These are phyloP conservation scores for Equus przewalskii DNA, from an alignment of 2,113 vertebrate genomes.

Conservation along the genomic window DNA sequence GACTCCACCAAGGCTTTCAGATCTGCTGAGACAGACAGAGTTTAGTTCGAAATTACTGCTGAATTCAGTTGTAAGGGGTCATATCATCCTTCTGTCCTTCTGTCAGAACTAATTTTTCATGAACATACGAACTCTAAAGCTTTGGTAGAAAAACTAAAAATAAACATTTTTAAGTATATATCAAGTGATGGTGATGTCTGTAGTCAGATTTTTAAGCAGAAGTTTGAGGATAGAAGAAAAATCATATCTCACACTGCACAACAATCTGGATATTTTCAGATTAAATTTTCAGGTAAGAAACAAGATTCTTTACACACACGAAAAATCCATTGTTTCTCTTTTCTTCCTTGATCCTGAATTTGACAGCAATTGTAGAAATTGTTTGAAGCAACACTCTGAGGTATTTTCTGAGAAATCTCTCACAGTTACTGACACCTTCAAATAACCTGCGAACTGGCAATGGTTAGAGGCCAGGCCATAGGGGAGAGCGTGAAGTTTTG, in stretches of 20 bases:
- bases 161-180: neutral
- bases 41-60: neutral
- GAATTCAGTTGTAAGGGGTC: neutral
- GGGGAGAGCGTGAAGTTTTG: conserved; percentile 22
- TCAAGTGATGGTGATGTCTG: neutral
- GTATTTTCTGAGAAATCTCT: conserved; percentile 73
- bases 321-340: conserved; percentile 39
- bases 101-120: neutral
- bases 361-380: conserved; percentile 50
- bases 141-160: neutral
- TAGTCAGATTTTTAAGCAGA: neutral
- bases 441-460: conserved; percentile 67
- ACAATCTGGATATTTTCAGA: neutral
- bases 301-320: neutral
- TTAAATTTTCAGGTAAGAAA: conserved; percentile 54
- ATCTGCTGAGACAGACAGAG: neutral
- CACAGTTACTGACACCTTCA: conserved; percentile 41
- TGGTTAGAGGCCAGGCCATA: neutral
- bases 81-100: neutral
- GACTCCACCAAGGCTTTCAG: neutral
- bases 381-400: conserved; percentile 48
- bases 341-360: conserved; percentile 7
- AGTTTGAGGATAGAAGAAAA: neutral
- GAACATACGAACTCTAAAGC: neutral
- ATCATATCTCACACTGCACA: neutral